Percentiles rank a stretch among this genome's conserved stretches.
These are phyloP conservation scores for Odontamblyopus lacepedii DNA, from an alignment of 2,797 vertebrate genomes.

Conservation along the genomic window DNA sequence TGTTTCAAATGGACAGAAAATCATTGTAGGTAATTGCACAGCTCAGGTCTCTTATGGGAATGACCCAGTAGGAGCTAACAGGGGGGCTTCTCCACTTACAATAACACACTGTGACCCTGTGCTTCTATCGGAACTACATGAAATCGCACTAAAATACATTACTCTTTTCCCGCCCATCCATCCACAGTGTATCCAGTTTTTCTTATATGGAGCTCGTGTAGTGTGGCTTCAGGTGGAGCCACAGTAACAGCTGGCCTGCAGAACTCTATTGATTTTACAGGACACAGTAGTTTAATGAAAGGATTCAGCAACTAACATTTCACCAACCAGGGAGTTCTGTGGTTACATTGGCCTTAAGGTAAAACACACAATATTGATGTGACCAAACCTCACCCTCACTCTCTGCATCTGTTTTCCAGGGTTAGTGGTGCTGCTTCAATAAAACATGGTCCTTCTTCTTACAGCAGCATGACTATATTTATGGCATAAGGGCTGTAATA, in stretches of 20 bases:
- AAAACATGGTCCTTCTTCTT: background rate
- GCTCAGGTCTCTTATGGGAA: slow-evolving; percentile 1
- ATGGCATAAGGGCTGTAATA: background rate
- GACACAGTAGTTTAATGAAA: slow-evolving; percentile 18
- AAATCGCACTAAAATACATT: background rate
- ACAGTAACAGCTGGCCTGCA: slow-evolving; percentile 31
- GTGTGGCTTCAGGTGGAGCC: background rate
- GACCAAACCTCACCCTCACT: slow-evolving; percentile 9
- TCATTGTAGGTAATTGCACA: background rate
- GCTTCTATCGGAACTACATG: background rate
- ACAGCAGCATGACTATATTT: background rate
- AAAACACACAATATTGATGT: slow-evolving; percentile 16
- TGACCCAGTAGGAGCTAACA: background rate
- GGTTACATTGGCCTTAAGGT: slow-evolving; percentile 14
- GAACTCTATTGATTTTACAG: slow-evolving; percentile 17
- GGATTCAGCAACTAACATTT: slow-evolving; percentile 15
- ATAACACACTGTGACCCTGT: too few species aligned
- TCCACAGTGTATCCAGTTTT: background rate
- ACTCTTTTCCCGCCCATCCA: slow-evolving; percentile 2
- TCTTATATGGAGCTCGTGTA: background rate
- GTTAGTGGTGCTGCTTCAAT: background rate
- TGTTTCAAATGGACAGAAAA: background rate
- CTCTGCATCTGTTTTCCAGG: background rate
- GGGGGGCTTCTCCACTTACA: background rate
- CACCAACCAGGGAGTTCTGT: slow-evolving; percentile 18